Evolutionary conservation across 2,113 vertebrate genomes (phyloP).

Genomic region (Colinus virginianus): DNA sequence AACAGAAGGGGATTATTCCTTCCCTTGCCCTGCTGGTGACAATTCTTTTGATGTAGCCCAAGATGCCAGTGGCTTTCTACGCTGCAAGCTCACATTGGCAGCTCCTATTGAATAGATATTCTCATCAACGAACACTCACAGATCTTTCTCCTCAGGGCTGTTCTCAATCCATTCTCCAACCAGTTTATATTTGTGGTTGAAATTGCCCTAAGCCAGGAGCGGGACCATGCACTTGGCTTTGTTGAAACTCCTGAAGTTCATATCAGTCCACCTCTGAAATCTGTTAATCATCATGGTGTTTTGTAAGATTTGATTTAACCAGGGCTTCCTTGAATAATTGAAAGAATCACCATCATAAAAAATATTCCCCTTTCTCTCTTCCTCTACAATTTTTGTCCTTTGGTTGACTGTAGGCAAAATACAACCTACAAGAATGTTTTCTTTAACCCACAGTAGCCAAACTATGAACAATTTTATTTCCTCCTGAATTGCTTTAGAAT

Average conservation of each 20-base stretch:
- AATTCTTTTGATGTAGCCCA: background rate
- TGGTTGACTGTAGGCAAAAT: background rate
- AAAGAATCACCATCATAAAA: background rate
- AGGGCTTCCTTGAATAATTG: background rate
- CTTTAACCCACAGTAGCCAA: background rate
- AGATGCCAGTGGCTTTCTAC: background rate
- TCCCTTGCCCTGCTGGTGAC: background rate
- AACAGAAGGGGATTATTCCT: background rate
- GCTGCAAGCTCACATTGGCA: background rate
- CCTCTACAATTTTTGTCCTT: background rate
- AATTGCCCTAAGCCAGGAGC: too few relatives aligned
- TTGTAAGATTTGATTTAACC: background rate
- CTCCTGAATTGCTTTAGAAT: background rate
- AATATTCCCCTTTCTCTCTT: background rate
- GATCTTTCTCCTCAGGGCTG: too few relatives aligned
- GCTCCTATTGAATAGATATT: too few relatives aligned
- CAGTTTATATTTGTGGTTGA: too few relatives aligned
- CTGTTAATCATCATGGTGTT: background rate
- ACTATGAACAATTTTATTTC: background rate
- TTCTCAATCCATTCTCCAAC: too few relatives aligned
- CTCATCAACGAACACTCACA: too few relatives aligned
- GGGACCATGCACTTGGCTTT: too few relatives aligned
- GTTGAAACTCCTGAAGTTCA: too few relatives aligned
- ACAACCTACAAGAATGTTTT: background rate
- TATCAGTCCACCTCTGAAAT: too few relatives aligned